Percentiles rank a stretch among this genome's conserved stretches.
These are phyloP conservation scores for Microvelia longipes DNA, from an alignment of 1,140 invertebrate species.

Conservation along the genomic window DNA sequence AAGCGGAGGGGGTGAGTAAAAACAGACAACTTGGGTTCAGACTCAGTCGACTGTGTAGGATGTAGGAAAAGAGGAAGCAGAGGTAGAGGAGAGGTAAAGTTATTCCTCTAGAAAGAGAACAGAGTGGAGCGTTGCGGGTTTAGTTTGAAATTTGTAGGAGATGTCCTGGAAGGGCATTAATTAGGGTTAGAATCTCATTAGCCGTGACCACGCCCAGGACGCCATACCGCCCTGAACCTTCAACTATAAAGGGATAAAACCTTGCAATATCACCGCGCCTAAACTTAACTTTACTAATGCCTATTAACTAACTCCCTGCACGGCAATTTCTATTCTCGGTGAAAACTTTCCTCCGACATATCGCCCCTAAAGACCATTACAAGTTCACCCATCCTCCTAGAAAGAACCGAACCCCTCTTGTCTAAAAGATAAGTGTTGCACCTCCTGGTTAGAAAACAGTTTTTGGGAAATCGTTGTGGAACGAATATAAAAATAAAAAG, in stretches of 20 bases:
- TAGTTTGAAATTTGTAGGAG: background rate
- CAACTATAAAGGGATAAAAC: background rate
- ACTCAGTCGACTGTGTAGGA: background rate
- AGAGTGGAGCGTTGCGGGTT: background rate
- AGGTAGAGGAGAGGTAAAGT: background rate
- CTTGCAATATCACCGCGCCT: background rate
- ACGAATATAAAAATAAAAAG: background rate
- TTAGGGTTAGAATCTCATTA: background rate
- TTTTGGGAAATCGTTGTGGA: background rate
- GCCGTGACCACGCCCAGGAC: background rate
- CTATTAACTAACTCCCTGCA: background rate
- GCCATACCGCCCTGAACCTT: background rate
- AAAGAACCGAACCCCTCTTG: background rate
- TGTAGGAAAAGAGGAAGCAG: background rate
- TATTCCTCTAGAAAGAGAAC: too few species aligned
- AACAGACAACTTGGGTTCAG: background rate
- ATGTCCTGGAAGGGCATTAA: background rate
- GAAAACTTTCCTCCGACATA: background rate
- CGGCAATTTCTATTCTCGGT: background rate
- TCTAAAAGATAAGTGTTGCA: background rate
- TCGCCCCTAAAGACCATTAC: background rate
- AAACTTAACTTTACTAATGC: background rate
- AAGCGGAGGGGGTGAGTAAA: background rate
- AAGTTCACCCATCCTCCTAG: too few species aligned
- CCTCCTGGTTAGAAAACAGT: background rate